Conservation (phyloP, 1,140 invertebrate genomes). For the Tribolium madens region DNA sequence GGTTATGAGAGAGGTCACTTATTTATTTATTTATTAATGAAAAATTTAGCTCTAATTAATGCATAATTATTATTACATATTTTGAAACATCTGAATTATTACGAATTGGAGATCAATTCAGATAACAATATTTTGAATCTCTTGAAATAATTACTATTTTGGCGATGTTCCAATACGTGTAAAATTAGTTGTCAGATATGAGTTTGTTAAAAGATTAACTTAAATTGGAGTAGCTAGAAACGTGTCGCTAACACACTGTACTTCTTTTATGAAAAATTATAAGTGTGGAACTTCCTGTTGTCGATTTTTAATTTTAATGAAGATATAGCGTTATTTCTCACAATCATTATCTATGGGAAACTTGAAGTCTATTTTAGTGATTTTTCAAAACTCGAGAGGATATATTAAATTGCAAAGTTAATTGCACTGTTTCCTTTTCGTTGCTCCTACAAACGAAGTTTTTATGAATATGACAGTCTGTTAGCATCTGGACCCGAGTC, state of each 20-base stretch:
- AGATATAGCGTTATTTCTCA: neutral
- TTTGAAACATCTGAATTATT: neutral
- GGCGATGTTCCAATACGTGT: no score
- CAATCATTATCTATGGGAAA: neutral
- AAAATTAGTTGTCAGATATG: neutral
- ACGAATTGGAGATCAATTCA: neutral
- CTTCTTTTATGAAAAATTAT: neutral
- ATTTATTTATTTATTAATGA: constrained; percentile 23
- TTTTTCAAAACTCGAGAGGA: neutral
- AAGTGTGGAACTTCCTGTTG: neutral
- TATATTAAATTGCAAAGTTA: neutral
- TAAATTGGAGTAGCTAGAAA: neutral
- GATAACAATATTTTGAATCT: neutral
- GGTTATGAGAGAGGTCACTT: neutral
- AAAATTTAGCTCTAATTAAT: neutral
- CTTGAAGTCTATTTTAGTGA: neutral
- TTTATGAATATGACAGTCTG: neutral
- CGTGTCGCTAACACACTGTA: neutral
- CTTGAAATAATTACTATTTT: neutral
- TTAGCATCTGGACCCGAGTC: constrained; percentile 22
- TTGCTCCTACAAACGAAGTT: neutral
- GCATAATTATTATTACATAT: no score
- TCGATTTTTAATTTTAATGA: neutral
- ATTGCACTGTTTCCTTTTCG: neutral
- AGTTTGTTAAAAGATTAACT: constrained; percentile 9